Base-by-base conservation (phyloP, 2,888 invertebrate species). In the Linnaemya vulpina region DNA sequence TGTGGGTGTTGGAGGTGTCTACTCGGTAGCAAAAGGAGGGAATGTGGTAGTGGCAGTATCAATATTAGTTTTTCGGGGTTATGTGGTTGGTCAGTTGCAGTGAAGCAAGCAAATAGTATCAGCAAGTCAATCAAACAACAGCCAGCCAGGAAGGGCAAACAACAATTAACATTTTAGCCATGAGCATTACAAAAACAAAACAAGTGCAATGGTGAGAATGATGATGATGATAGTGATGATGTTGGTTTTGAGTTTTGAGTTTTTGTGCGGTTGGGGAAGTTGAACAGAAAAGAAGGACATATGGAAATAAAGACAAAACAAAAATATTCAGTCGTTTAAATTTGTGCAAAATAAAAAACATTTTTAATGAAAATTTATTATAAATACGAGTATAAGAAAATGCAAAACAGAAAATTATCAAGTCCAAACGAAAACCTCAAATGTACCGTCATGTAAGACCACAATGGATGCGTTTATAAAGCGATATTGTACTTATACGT, bases 1-100 rank as follows among this genome's bases (percentile, higher is more conserved):
- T 82, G 71, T 85, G 85, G 53, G 20, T 82, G 74, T 77, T 76
- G 70, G 76, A 82, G 38, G 83, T 81, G 70, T 85, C 85, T 85
- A 63, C 58, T 65, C 71, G 15, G 13, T 35, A 60, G 17, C 38
- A 38, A 25, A 25, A 46, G 25, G 25, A 46, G 10, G 25, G n/a
- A 13, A 38, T 17, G 55, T 40, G 4, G 60, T 62, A 2, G 51
- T 55, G 35, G 30, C n/a, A 46, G 53, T 46, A 25, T 11, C 49
- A 51, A 30, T 77, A 35, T 38, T 77, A 68, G 49, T 77, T 55
- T 55, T 74, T 30, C 13, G n/a, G 38, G n/a, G 38, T 73, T 53
- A 43, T 51, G 13, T 40, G 60, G 17, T 58, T 63, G 35, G 62
- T 55, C 60, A 62, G 38, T 51, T 38, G 58, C 1, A 38, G 43